Evolutionary conservation across 2,113 vertebrate species (phyloP), one percentile per base, ranked within the genome.

Genomic region (Microcebus murinus): DNA sequence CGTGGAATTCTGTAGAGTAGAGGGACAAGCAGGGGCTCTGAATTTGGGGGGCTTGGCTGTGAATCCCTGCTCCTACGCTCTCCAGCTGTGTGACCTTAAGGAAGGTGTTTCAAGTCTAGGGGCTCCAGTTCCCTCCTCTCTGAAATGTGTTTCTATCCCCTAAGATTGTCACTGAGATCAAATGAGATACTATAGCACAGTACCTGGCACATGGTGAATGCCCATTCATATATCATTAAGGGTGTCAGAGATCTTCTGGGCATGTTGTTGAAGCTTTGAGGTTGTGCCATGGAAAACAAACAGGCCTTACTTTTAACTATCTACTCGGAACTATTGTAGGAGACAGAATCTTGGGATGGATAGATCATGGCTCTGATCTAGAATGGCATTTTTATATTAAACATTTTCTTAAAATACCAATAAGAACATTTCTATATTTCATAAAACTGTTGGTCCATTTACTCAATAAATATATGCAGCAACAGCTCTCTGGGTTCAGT

Each of bases 331-430:
- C 52, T 31, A 59, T 20, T 29, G 20, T 8, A 92, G 45, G 70
- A 93, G 25, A 45, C 50, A 86, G 59, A 85, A 52, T 77, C 48
- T 48, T 80, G 57, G 57, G 39, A 45, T 68, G 4, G n/a, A 76
- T 1, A 81, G 34, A 73, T 77, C 48, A 92, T 15, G 12, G n/a
- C 15, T 87, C 15, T 90, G 20, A 59, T 77, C 83, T 73, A 87
- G 80, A 90, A 87, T 25, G 42, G 21, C 67, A 74, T 80, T 96
- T 94, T 92, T 87, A 94, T 61, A 31, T 59, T 90, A 92, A 92
- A 55, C 31, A 48, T 91, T 57, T 90, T 87, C 52, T 71, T 87
- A 36, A 87, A 93, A 77, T 79, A 57, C 27, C 42, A 91, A 15
- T 45, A 90, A n/a, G 34, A 85, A 65, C 27, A 61, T 77, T 79